phyloP scores from a whole-genome alignment of 2,113 vertebrate genomes.

The Cepphus grylle region DNA sequence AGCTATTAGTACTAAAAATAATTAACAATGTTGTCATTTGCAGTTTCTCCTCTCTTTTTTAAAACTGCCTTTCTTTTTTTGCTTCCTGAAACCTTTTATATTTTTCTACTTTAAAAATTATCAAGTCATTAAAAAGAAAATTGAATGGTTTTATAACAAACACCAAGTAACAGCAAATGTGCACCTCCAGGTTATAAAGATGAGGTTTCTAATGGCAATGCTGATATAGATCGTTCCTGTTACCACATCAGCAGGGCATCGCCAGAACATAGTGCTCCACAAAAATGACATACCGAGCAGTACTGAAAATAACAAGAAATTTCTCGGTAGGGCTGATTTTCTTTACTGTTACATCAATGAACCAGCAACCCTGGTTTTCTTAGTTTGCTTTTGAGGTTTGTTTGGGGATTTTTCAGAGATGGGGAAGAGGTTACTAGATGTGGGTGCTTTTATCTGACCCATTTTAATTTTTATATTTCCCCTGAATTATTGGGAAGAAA shows the following conservation, averaged over 20 bases:
- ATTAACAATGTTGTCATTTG: background rate
- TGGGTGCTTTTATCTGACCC: background rate
- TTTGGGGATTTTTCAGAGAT: background rate
- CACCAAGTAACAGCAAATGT: background rate
- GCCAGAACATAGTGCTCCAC: conserved; percentile 48
- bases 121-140: conserved; percentile 21
- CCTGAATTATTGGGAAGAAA: background rate
- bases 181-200: conserved; percentile 9
- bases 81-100: background rate
- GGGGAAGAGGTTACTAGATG: background rate
- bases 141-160: background rate
- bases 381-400: background rate
- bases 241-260: conserved; percentile 24
- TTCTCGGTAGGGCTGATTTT: background rate
- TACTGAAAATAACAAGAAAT: conserved; percentile 39
- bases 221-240: conserved; percentile 9
- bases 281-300: conserved; percentile 48
- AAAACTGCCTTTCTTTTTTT: background rate
- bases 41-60: background rate
- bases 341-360: conserved; percentile 46
- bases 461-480: conserved; percentile 31
- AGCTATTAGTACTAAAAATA: background rate
- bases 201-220: conserved; percentile 25
- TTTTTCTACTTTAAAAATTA: conserved; percentile 10
- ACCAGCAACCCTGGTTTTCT: background rate